phyloP scores from a whole-genome alignment of 1,140 invertebrate species.

The Pectinophora gossypiella region DNA sequence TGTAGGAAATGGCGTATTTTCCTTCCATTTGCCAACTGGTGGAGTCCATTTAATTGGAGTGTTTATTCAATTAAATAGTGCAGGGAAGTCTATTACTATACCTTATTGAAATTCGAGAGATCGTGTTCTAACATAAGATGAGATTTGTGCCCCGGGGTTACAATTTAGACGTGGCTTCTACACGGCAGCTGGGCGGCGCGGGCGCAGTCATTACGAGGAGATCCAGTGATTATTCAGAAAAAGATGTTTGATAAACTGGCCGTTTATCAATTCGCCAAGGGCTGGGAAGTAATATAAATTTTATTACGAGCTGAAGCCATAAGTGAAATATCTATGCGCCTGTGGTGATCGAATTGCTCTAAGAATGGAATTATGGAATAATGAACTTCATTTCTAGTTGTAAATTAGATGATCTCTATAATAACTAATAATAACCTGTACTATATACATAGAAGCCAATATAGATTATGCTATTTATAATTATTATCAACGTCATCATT shows the following conservation, averaged over 20 bases:
- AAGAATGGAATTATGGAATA: no score
- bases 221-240: conserved; percentile 45
- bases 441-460: no score
- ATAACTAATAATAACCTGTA: no score
- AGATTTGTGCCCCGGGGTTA: conserved; percentile 55
- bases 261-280: conserved; percentile 59
- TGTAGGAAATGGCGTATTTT: no score
- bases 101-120: conserved; percentile 58
- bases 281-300: conserved; percentile 17
- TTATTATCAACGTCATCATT: no score
- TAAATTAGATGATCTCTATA: no score
- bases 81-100: not conserved
- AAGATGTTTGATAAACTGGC: conserved; percentile 65
- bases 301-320: conserved; percentile 21
- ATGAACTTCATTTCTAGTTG: no score
- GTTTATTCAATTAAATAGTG: no score
- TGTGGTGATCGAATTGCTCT: no score
- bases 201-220: not conserved
- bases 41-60: no score
- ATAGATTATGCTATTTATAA: no score
- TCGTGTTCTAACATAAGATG: conserved; percentile 51
- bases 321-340: conserved; percentile 39
- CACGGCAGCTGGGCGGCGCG: conserved; percentile 45
- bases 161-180: conserved; percentile 55
- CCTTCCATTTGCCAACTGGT: no score